Conservation (phyloP, 2,888 invertebrate genomes). For the Gisinianus flammeolus region DNA sequence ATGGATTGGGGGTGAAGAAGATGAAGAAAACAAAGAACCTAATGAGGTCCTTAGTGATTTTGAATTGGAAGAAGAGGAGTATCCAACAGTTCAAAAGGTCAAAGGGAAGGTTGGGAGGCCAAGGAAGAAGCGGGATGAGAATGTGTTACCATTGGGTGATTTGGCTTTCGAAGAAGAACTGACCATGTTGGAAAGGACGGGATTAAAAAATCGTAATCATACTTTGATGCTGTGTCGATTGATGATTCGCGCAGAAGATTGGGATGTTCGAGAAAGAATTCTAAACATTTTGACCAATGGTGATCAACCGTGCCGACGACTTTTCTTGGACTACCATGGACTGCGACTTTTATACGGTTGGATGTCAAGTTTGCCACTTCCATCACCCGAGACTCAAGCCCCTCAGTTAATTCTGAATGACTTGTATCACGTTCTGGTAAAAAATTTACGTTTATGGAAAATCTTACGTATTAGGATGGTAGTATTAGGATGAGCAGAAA, state of each 20-base stretch:
- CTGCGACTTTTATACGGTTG: constrained; percentile 88
- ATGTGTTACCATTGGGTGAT: constrained; percentile 14
- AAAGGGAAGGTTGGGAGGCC: constrained; percentile 57
- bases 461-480: no score
- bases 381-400: not conserved
- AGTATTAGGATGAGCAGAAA: no score
- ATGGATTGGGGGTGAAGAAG: constrained; percentile 91
- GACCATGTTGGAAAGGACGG: constrained; percentile 75
- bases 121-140: constrained; percentile 15
- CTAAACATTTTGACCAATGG: constrained; percentile 79
- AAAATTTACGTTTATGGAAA: no score
- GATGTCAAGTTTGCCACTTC: constrained; percentile 66
- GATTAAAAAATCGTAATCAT: constrained; percentile 86
- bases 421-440: constrained; percentile 43
- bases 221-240: constrained; percentile 87
- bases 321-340: constrained; percentile 94
- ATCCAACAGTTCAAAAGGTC: constrained; percentile 40
- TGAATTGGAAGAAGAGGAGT: constrained; percentile 60
- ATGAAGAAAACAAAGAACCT: constrained; percentile 64
- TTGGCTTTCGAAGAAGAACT: constrained; percentile 82
- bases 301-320: constrained; percentile 79
- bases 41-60: constrained; percentile 59
- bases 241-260: constrained; percentile 89
- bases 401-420: constrained; percentile 16
- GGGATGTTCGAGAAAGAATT: constrained; percentile 72